Evolutionary conservation across 1,140 invertebrate species (phyloP).

Genomic region (Pogonus chalceus): DNA sequence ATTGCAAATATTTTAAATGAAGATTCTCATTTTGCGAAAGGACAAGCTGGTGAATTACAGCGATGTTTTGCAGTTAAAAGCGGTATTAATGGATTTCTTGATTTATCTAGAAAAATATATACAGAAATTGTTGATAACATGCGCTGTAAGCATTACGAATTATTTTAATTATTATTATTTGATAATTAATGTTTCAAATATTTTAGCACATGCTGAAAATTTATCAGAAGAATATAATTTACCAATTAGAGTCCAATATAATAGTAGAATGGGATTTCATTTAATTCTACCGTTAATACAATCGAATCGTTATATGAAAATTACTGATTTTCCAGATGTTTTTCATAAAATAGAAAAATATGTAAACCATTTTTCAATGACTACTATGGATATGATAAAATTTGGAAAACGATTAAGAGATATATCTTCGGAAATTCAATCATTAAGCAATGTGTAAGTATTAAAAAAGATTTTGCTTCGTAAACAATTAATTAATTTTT

Average conservation of each 20-base stretch:
- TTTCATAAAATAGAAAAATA: slow-evolving; percentile 49
- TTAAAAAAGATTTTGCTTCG: slow-evolving; percentile 13
- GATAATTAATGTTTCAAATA: slow-evolving; percentile 13
- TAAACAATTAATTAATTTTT: slow-evolving; percentile 4
- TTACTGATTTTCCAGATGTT: slow-evolving; percentile 15
- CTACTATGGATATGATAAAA: slow-evolving; percentile 63
- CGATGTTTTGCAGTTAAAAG: slow-evolving; percentile 76
- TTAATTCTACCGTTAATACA: slow-evolving; percentile 49
- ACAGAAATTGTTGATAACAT: slow-evolving; percentile 70
- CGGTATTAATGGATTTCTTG: slow-evolving; percentile 61
- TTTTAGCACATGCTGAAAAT: slow-evolving; percentile 43
- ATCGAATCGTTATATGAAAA: slow-evolving; percentile 13
- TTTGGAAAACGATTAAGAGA: slow-evolving; percentile 60
- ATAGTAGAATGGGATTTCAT: slow-evolving; percentile 61
- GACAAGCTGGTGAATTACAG: slow-evolving; percentile 62
- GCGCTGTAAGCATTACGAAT: slow-evolving; percentile 40
- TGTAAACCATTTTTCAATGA: slow-evolving; percentile 57
- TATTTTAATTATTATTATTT: slow-evolving; percentile 4
- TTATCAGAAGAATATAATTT: slow-evolving; percentile 54
- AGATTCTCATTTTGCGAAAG: slow-evolving; percentile 51
- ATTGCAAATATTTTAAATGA: slow-evolving; percentile 62
- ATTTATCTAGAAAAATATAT: slow-evolving; percentile 67
- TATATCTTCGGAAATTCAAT: slow-evolving; percentile 64
- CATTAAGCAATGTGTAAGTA: slow-evolving; percentile 69
- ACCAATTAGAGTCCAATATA: slow-evolving; percentile 55